Percentiles rank a stretch among this genome's conserved stretches.
Conservation (phyloP, 2,797 vertebrate genomes). For the Muscicapa comitata region DNA sequence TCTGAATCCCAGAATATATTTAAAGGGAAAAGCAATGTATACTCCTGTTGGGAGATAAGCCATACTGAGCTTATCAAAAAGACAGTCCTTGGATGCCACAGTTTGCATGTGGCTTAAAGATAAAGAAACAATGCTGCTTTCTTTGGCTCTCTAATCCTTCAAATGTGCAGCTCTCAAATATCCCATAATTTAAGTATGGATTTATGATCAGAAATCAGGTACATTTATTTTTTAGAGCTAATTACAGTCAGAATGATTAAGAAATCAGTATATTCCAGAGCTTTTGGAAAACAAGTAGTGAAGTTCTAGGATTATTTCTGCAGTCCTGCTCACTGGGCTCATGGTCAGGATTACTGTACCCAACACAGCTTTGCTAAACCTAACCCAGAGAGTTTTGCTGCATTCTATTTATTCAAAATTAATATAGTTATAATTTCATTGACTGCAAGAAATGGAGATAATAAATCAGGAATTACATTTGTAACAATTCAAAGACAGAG, state of each 20-base stretch:
- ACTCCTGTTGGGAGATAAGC: conserved; percentile 48
- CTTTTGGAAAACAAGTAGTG: not conserved
- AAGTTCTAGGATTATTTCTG: not conserved
- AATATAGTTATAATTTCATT: not conserved
- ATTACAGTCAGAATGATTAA: not conserved
- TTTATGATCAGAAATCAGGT: conserved; percentile 25
- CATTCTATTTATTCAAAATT: not conserved
- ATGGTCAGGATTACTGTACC: rapidly evolving
- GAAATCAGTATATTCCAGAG: not conserved
- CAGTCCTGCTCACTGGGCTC: not conserved
- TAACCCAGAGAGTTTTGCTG: not conserved
- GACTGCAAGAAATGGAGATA: not conserved
- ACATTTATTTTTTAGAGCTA: not conserved
- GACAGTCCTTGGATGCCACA: not conserved
- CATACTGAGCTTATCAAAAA: conserved; percentile 47
- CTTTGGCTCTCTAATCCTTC: not conserved
- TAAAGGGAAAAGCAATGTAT: conserved; percentile 31
- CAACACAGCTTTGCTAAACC: not conserved
- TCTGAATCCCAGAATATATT: not conserved
- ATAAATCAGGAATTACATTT: not conserved
- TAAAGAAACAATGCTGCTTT: conserved; percentile 29
- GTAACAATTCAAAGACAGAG: not conserved
- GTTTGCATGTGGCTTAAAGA: conserved; percentile 47
- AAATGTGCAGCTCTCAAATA: conserved; percentile 13
- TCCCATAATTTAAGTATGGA: not conserved